Percentiles rank a stretch among this genome's conserved stretches.
These are phyloP conservation scores for Syngnathoides biaculeatus DNA, from an alignment of 2,113 vertebrate genomes.

Conservation along the genomic window DNA sequence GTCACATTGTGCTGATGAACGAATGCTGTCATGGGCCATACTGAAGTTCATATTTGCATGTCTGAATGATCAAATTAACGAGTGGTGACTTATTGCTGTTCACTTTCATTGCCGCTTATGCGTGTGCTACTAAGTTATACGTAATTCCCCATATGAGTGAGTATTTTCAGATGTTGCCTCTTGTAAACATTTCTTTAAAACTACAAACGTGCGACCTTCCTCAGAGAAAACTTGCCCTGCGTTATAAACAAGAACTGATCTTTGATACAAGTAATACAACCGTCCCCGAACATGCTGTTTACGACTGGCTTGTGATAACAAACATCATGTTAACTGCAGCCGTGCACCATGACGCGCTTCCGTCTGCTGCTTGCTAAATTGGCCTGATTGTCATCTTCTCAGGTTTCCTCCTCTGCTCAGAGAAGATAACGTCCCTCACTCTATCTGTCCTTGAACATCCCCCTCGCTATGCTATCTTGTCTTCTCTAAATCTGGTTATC, in stretches of 20 bases:
- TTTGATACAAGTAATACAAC: slow-evolving; percentile 26
- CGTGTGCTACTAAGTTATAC: slow-evolving; percentile 19
- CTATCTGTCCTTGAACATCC: slow-evolving; percentile 68
- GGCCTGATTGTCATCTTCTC: slow-evolving; percentile 73
- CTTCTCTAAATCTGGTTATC: slow-evolving; percentile 70
- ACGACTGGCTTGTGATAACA: slow-evolving; percentile 44
- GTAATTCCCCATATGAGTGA: slow-evolving; percentile 11
- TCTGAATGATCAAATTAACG: slow-evolving; percentile 41
- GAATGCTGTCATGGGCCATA: slow-evolving; percentile 38
- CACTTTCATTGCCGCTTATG: slow-evolving; percentile 18
- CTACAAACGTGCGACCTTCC: slow-evolving; percentile 6
- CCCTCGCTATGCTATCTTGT: slow-evolving; percentile 55
- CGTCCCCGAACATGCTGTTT: slow-evolving; percentile 52
- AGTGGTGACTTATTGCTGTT: slow-evolving; percentile 34
- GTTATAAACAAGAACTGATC: slow-evolving; percentile 20
- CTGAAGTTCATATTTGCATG: slow-evolving; percentile 42
- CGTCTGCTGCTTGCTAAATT: slow-evolving; percentile 68
- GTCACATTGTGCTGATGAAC: slow-evolving; percentile 54
- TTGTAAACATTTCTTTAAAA: slow-evolving; percentile 7
- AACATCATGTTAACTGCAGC: slow-evolving; percentile 48
- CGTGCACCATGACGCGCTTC: slow-evolving; percentile 53
- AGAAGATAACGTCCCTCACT: slow-evolving; percentile 69
- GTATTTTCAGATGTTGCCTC: slow-evolving; percentile 1
- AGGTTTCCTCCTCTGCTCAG: slow-evolving; percentile 72
- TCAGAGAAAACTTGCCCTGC: slow-evolving; percentile 3